phyloP scores from a whole-genome alignment of 2,888 invertebrate genomes.

The Lysandra bellargus region DNA sequence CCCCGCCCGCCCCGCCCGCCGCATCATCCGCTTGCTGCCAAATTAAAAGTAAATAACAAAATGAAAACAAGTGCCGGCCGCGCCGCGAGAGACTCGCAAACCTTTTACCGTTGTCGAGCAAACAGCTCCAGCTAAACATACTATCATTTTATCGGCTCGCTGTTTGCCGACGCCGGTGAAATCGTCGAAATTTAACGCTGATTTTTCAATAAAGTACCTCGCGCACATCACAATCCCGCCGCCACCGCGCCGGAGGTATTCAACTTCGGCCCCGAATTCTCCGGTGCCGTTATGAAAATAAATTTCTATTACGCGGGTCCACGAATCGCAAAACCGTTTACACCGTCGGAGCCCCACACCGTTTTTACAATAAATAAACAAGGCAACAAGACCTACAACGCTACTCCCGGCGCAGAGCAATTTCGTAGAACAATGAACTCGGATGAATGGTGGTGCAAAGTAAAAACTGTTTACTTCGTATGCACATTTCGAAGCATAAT shows the following conservation, averaged over 20 bases:
- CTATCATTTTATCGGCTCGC: conserved; percentile 75
- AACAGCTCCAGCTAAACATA: conserved; percentile 76
- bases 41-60: conserved; percentile 81
- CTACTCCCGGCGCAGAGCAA: conserved; percentile 71
- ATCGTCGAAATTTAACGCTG: conserved; percentile 57
- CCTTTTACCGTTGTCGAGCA: conserved; percentile 77
- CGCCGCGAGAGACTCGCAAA: conserved; percentile 76
- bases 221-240: neutral
- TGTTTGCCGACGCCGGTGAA: conserved; percentile 70
- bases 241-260: conserved; percentile 24
- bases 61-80: conserved; percentile 74
- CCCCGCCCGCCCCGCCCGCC: conserved; percentile 62
- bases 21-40: conserved; percentile 79
- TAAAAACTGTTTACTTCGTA: conserved; percentile 75
- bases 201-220: conserved; percentile 43
- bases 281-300: conserved; percentile 29
- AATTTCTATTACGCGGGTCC: conserved; percentile 33
- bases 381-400: conserved; percentile 56
- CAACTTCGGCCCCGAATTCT: conserved; percentile 9
- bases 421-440: conserved; percentile 75
- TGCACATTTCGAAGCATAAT: conserved; percentile 63
- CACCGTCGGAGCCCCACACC: conserved; percentile 25
- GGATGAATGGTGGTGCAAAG: conserved; percentile 71
- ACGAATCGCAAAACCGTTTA: conserved; percentile 33
- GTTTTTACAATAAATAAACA: conserved; percentile 41